Evolutionary conservation across 2,888 invertebrate genomes (phyloP), one percentile per base, ranked within the genome.

Genomic region (Nymphalis polychloros): DNA sequence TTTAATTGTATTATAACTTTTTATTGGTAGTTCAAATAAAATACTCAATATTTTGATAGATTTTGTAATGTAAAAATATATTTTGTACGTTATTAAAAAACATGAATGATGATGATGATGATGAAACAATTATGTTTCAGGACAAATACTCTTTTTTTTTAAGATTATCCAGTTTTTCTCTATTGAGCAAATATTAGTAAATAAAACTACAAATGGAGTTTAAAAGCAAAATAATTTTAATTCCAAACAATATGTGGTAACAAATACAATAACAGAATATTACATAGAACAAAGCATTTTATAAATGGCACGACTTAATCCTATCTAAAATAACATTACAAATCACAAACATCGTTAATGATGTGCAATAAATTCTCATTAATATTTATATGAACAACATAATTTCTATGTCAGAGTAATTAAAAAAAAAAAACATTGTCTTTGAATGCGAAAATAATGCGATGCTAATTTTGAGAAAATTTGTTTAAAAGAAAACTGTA

Each of bases 261-360:
- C 47, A 31, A 52, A 60, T 60, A 46, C 16, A 10, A 59, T 46
- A 52, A 59, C 27, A 65, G 59, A 65, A 59, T 19, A 64, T 52
- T 4, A 27, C 1, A 19, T 41, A 53, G 31, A 65, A 60, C 50
- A 46, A 60, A 52, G 65, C 65, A 59, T 59, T 50, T 59, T 31
- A 65, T 31, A 53, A 52, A 65, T 65, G 65, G 65, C 65, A 65
- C 59, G 13, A 59, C 65, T 65, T 53, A 65, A 17, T 17, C 4
- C 59, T 59, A 59, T 13, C 41, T 41, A 49, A 52, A 52, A 46
- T 35, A 53, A 41, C 17, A 46, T 59, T 20, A 52, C 19, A 47
- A 41, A 57, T 65, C 47, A 60, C 27, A 59, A 59, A 46, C 57
- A 60, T 50, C 46, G 10, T 50, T 50, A 64, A 41, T 59, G 59